These are phyloP conservation scores for Saturnia japonica DNA, from an alignment of 2,888 invertebrate genomes.

Conservation along the genomic window DNA sequence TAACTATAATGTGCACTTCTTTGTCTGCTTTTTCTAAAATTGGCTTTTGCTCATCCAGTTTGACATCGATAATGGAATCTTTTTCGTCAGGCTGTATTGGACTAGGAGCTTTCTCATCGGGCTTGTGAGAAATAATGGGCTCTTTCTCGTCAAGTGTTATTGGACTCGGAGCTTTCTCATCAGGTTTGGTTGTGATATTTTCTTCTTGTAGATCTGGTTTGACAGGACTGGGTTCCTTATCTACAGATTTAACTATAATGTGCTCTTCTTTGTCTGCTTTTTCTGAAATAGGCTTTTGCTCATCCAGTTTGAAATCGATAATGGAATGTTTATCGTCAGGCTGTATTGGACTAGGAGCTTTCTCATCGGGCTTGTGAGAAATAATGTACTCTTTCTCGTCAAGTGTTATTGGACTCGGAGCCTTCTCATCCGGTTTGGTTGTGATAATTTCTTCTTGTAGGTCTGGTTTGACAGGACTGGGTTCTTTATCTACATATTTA, in stretches of 20 bases:
- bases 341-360: background rate
- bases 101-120: constrained; percentile 22
- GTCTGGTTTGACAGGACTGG: constrained; percentile 19
- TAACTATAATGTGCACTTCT: constrained; percentile 1
- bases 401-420: too few relatives aligned
- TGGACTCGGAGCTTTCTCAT: constrained; percentile 20
- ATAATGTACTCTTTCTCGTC: constrained; percentile 1
- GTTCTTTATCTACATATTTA: constrained; percentile 15
- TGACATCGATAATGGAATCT: too few relatives aligned
- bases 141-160: too few relatives aligned
- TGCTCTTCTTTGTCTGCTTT: constrained; percentile 19
- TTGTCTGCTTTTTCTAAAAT: too few relatives aligned
- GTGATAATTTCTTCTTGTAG: too few relatives aligned
- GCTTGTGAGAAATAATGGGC: too few relatives aligned
- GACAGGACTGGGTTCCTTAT: constrained; percentile 14
- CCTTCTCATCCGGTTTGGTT: too few relatives aligned
- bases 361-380: constrained; percentile 4
- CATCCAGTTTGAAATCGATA: constrained; percentile 22
- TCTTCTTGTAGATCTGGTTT: background rate
- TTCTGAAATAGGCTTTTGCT: constrained; percentile 19
- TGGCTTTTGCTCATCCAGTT: too few relatives aligned
- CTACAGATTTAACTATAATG: background rate
- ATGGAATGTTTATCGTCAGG: too few relatives aligned
- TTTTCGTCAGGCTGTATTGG: too few relatives aligned
- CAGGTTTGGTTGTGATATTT: constrained; percentile 21